Conservation (phyloP, 2,797 vertebrate species). For the Chelidonichthys spinosus region DNA sequence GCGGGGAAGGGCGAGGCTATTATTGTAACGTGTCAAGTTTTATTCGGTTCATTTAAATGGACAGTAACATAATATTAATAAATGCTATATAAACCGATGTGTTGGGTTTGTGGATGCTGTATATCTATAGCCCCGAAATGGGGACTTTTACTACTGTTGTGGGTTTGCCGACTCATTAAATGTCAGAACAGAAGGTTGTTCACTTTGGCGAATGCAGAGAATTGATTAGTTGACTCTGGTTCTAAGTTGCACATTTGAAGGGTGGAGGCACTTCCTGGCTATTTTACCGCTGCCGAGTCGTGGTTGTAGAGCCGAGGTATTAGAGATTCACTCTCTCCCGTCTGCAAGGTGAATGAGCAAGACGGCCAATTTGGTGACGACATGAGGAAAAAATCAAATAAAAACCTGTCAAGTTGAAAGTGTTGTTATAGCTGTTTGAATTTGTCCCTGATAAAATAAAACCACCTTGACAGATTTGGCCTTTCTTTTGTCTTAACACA, state of each 20-base stretch:
- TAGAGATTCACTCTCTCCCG: slow-evolving; percentile 37
- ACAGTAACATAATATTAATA: slow-evolving; percentile 50
- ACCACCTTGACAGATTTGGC: slow-evolving; percentile 52
- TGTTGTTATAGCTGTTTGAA: slow-evolving; percentile 70
- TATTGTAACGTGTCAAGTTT: slow-evolving; percentile 51
- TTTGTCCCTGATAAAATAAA: slow-evolving; percentile 74
- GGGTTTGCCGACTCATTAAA: slow-evolving; percentile 55
- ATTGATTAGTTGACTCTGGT: neutral
- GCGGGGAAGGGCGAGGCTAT: slow-evolving; percentile 15
- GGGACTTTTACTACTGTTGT: slow-evolving; percentile 73
- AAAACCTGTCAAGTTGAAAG: slow-evolving; percentile 49
- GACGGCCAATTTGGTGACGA: slow-evolving; percentile 53
- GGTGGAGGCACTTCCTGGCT: slow-evolving; percentile 14
- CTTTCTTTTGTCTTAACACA: slow-evolving; percentile 8
- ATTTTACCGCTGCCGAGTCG: neutral
- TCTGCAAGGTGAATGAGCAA: slow-evolving; percentile 55
- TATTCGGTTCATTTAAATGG: slow-evolving; percentile 65
- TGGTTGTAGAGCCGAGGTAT: slow-evolving; percentile 10
- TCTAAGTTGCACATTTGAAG: slow-evolving; percentile 26
- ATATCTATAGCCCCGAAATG: slow-evolving; percentile 58
- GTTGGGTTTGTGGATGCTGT: slow-evolving; percentile 72
- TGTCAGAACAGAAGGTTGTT: slow-evolving; percentile 28
- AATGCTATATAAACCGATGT: slow-evolving; percentile 71
- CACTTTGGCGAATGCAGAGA: slow-evolving; percentile 1
- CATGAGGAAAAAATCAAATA: slow-evolving; percentile 20